Evolutionary conservation across 2,113 vertebrate genomes (phyloP).

Genomic region (Crocuta crocuta): DNA sequence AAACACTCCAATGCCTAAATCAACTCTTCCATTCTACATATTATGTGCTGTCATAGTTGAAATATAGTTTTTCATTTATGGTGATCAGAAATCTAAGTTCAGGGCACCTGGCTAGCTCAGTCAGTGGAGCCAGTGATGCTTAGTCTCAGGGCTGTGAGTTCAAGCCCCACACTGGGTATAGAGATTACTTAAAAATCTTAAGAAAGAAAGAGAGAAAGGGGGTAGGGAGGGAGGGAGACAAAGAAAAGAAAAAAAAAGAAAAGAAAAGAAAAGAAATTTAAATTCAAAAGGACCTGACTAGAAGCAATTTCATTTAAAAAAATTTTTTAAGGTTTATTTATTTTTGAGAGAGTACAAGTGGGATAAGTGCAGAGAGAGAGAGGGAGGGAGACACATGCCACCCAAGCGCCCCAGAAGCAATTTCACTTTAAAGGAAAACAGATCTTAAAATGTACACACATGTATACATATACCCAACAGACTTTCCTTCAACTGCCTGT

Average conservation of each 20-base stretch:
- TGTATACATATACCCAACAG: not conserved
- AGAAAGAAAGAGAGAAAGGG: too few relatives aligned
- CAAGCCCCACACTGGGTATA: too few relatives aligned
- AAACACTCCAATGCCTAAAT: slow-evolving; percentile 28
- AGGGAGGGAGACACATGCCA: too few relatives aligned
- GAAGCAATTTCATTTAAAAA: slow-evolving; percentile 31
- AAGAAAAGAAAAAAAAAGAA: not conserved
- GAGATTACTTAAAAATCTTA: too few relatives aligned
- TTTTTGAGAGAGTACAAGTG: too few relatives aligned
- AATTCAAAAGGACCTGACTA: not conserved
- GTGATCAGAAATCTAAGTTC: slow-evolving; percentile 31
- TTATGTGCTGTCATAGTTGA: slow-evolving; percentile 13
- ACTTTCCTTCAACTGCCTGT: slow-evolving; percentile 3
- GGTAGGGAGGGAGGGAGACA: too few relatives aligned
- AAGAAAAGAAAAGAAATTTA: not conserved
- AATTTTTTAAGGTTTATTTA: not conserved
- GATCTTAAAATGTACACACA: not conserved
- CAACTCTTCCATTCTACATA: slow-evolving; percentile 17
- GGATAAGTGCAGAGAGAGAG: too few relatives aligned
- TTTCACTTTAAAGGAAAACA: not conserved
- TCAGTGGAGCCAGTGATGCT: too few relatives aligned
- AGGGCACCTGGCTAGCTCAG: not conserved
- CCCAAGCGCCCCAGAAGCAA: not conserved
- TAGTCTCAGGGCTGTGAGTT: too few relatives aligned
- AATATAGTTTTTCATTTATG: slow-evolving; percentile 12